Evolutionary conservation across 2,113 vertebrate genomes (phyloP).

Genomic region (Perca flavescens): DNA sequence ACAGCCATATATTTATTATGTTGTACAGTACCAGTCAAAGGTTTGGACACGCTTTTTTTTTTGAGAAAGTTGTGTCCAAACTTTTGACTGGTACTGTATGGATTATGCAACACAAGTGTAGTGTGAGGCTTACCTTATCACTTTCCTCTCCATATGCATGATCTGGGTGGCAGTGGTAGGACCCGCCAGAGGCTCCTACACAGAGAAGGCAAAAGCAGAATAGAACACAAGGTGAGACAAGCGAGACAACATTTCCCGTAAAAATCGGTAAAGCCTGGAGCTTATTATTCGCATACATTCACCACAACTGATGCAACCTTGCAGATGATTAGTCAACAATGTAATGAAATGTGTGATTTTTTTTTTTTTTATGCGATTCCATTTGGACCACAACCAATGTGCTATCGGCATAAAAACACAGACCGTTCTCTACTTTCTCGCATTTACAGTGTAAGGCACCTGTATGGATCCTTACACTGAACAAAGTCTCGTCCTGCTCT

Average conservation of each 20-base stretch:
- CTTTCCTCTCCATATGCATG: conserved; percentile 80
- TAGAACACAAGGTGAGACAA: conserved; percentile 10
- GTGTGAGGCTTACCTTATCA: conserved; percentile 81
- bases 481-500: background rate
- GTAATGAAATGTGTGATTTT: background rate
- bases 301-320: background rate
- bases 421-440: background rate
- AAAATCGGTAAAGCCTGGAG: background rate
- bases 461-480: background rate
- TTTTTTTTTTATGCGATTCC: background rate
- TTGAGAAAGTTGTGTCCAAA: too few relatives aligned
- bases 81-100: too few relatives aligned
- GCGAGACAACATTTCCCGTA: background rate
- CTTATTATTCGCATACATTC: background rate
- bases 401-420: background rate
- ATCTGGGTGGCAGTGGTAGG: conserved; percentile 83
- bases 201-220: conserved; percentile 31
- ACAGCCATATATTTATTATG: background rate
- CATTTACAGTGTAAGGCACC: background rate
- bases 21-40: background rate
- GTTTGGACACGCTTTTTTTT: too few relatives aligned
- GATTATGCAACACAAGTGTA: background rate
- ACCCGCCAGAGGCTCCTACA: conserved; percentile 80
- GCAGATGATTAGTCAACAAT: background rate
- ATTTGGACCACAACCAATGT: background rate